Evolutionary conservation across 2,113 vertebrate genomes (phyloP).

Genomic region (Ia io): DNA sequence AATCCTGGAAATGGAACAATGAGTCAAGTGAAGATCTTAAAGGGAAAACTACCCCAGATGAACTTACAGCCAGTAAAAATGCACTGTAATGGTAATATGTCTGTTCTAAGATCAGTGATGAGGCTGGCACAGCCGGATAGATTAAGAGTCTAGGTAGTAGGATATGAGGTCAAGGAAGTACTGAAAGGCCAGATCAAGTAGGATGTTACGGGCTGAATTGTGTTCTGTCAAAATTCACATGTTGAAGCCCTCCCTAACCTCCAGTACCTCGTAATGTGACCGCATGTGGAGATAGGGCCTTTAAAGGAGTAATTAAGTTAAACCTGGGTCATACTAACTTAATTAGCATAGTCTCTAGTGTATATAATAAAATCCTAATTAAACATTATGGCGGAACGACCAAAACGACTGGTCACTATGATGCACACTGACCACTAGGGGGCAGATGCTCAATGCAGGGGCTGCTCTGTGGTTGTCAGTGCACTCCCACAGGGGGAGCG

Average conservation of each 20-base stretch:
- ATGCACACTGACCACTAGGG: too few relatives aligned
- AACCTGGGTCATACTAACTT: background rate
- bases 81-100: background rate
- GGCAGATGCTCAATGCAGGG: too few relatives aligned
- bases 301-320: background rate
- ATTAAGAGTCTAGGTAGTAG: background rate
- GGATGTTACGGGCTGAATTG: background rate
- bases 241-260: background rate
- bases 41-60: background rate
- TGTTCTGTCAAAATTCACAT: background rate
- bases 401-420: too few relatives aligned
- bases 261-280: background rate
- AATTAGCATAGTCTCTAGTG: background rate
- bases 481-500: too few relatives aligned
- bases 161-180: background rate
- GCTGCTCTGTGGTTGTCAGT: too few relatives aligned
- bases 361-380: too few relatives aligned
- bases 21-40: background rate
- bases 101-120: background rate
- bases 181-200: background rate
- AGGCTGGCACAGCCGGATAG: background rate
- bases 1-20: background rate
- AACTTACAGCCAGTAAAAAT: background rate
- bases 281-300: background rate
- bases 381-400: too few relatives aligned